Evolutionary conservation across 2,888 invertebrate species (phyloP), one percentile per base, ranked within the genome.

Genomic region (Parapristionchus giblindavisi): DNA sequence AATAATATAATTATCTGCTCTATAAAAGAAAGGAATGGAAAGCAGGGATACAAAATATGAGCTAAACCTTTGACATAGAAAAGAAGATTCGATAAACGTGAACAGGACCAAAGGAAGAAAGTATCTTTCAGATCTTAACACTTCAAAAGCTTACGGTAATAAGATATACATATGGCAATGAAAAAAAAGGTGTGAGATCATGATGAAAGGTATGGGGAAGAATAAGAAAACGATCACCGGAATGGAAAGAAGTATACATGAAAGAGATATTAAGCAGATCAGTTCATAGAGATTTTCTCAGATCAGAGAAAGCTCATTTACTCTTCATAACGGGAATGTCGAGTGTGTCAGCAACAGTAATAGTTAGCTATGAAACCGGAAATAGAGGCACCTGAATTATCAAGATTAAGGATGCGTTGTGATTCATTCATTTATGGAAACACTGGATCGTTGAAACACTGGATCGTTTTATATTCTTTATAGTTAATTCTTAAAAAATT

Each of bases 251-350:
- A 21, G 43, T 29, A 65, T 40, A 17, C 36, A 36, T 58, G 29
- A 43, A 14, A 17, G 17, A 43, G 8, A 24, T n/a, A 43, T 17
- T 43, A 32, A 40, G 24, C 40, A 43, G 43, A 65, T 65, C 63
- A 43, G 63, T 29, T 65, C 63, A 65, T 65, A 65, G 36, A 36
- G 43, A 65, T 36, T 36, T 65, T 61, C n/a, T n/a, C n/a, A n/a
- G n/a, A n/a, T n/a, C n/a, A n/a, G n/a, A n/a, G n/a, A n/a, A n/a
- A n/a, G n/a, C n/a, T n/a, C n/a, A n/a, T n/a, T n/a, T n/a, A n/a
- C n/a, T n/a, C n/a, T n/a, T n/a, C n/a, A n/a, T n/a, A n/a, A n/a
- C n/a, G n/a, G n/a, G n/a, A n/a, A n/a, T n/a, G n/a, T n/a, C n/a
- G n/a, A n/a, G n/a, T n/a, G n/a, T n/a, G n/a, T n/a, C n/a, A n/a